phyloP scores from a whole-genome alignment of 2,888 invertebrate species.

The Leptopilina myrica region DNA sequence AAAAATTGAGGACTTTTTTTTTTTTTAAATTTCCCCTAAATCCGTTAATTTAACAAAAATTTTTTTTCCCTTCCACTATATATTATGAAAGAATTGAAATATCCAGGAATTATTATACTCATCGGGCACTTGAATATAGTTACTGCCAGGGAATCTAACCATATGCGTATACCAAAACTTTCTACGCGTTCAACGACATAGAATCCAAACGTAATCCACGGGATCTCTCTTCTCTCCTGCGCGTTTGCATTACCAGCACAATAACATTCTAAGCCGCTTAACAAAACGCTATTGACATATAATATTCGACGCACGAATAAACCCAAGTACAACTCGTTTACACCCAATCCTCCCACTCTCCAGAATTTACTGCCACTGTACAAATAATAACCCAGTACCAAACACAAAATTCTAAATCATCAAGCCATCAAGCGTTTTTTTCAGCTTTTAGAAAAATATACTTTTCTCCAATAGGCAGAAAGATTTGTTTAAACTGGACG shows the following conservation, averaged over 20 bases:
- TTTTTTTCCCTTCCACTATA: background rate
- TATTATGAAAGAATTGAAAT: slow-evolving; percentile 5
- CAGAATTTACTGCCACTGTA: slow-evolving; percentile 10
- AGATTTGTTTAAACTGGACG: too few species aligned
- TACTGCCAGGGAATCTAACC: slow-evolving; percentile 6
- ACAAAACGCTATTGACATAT: slow-evolving; percentile 65
- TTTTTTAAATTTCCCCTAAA: too few species aligned
- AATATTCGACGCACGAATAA: slow-evolving; percentile 64
- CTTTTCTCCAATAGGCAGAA: too few species aligned
- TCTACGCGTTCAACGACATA: slow-evolving; percentile 24
- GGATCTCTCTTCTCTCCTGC: slow-evolving; percentile 50
- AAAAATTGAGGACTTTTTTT: background rate
- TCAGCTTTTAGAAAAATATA: too few species aligned
- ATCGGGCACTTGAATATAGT: slow-evolving; percentile 7
- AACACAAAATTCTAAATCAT: slow-evolving; percentile 45
- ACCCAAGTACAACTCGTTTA: slow-evolving; percentile 59
- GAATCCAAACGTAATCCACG: slow-evolving; percentile 51
- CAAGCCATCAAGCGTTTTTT: background rate
- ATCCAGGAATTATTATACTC: slow-evolving; percentile 10
- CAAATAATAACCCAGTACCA: slow-evolving; percentile 12
- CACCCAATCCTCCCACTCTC: background rate
- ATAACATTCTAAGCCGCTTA: slow-evolving; percentile 65
- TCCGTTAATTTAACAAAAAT: background rate
- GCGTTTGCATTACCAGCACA: slow-evolving; percentile 42
- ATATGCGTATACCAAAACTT: slow-evolving; percentile 15